phyloP scores from a whole-genome alignment of 2,888 invertebrate genomes.

The Marasmarcha lunaedactyla region DNA sequence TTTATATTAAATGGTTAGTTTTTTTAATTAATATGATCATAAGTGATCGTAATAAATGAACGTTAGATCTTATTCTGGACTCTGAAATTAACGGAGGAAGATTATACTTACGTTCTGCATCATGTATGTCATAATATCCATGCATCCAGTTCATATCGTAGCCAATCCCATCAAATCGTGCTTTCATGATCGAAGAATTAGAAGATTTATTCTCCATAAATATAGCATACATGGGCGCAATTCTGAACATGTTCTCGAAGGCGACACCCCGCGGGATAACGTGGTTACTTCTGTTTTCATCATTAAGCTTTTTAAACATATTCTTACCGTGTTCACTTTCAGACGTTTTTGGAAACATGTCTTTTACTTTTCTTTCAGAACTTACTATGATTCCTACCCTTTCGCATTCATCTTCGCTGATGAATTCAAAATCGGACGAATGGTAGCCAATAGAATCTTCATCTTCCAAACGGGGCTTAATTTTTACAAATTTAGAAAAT shows the following conservation, averaged over 20 bases:
- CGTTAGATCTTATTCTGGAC: no score
- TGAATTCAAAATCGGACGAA: conserved; percentile 54
- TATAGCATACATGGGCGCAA: conserved; percentile 11
- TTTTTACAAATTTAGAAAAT: no score
- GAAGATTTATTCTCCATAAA: conserved; percentile 33
- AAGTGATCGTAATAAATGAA: no score
- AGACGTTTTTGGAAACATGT: no score
- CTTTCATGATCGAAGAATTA: conserved; percentile 20
- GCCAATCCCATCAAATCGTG: conserved; percentile 16
- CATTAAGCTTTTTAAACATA: neutral
- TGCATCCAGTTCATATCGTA: conserved; percentile 22
- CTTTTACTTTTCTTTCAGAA: neutral
- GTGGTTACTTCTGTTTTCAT: conserved; percentile 20
- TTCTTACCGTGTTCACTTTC: no score
- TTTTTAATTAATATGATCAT: no score
- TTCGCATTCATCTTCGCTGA: conserved; percentile 39
- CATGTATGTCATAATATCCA: conserved; percentile 13
- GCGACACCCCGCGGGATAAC: conserved; percentile 28
- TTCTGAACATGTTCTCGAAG: conserved; percentile 31
- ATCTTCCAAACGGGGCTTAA: no score
- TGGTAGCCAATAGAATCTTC: conserved; percentile 23
- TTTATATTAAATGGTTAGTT: no score
- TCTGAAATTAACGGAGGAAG: no score
- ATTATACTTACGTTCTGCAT: conserved; percentile 32
- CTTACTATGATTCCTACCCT: conserved; percentile 21